Evolutionary conservation across 1,140 invertebrate genomes (phyloP).

Genomic region (Brachionus rubens): DNA sequence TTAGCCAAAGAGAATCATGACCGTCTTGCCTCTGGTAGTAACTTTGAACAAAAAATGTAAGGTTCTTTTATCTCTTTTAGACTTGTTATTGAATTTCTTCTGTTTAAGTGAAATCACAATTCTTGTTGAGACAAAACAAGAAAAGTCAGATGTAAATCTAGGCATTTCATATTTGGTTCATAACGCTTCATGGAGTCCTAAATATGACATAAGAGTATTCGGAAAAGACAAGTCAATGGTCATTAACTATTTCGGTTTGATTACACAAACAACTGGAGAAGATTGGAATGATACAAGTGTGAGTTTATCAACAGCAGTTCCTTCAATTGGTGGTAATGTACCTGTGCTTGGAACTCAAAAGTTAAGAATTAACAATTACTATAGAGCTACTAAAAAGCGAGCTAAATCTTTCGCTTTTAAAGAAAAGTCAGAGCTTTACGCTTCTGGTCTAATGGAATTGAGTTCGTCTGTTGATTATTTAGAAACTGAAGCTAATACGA

Average conservation of each 20-base stretch:
- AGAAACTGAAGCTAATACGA: background rate
- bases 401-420: background rate
- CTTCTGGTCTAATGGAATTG: background rate
- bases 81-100: no score
- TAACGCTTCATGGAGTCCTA: conserved; percentile 55
- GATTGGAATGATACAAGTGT: conserved; percentile 61
- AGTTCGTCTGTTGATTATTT: background rate
- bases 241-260: conserved; percentile 59
- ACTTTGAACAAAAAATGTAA: conserved; percentile 14
- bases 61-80: no score
- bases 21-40: background rate
- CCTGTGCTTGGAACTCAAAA: conserved; percentile 54
- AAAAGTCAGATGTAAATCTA: conserved; percentile 50
- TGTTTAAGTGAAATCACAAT: conserved; percentile 52
- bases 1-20: background rate
- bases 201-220: conserved; percentile 59
- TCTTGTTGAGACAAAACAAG: conserved; percentile 50
- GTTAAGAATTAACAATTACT: conserved; percentile 49
- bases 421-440: background rate
- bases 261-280: conserved; percentile 61
- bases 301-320: conserved; percentile 58
- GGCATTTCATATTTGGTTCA: conserved; percentile 57
- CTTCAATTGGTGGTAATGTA: conserved; percentile 58
- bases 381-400: background rate
- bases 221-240: conserved; percentile 52